Base-by-base conservation (phyloP, 2,113 vertebrate species). In the Stercorarius parasiticus region DNA sequence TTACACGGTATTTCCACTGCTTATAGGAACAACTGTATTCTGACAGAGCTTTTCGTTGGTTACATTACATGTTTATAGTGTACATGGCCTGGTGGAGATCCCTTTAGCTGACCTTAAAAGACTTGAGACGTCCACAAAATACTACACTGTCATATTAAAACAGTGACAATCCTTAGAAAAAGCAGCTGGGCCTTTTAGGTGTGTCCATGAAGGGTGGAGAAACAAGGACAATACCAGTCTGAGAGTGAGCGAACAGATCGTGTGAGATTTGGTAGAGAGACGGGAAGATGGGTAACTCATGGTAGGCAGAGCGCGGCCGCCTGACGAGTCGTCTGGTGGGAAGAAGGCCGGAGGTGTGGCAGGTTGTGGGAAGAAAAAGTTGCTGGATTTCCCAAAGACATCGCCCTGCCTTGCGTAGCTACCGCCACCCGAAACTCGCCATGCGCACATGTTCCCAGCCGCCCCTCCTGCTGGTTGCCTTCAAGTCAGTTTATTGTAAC, bases 321-420 rank as follows among this genome's bases (percentile, higher is more conserved):
- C 78, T 47, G 86, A 64, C 82, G 3, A 93, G 92, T 94, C 90
- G 73, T 70, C 72, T 10, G 1, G 69, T 95, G 96, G 92, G 85
- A 88, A 85, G 90, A 72, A 85, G 42, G 89, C 42, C 12, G 84
- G 87, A 94, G 96, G 95, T 93, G 96, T 87, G 93, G 96, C 85
- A 80, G 74, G 47, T 80, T 91, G 96, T 97, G 96, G 96, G 96
- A 97, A 96, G 82, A 73, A 90, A 18, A 82, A 26, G 92, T 62
- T 93, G 52, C 66, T 88, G 84, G 62, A 80, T 93, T 97, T 95
- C 96, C 87, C 95, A 96, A 95, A 96, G 93, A 47, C 93, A 32
- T 94, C 4, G n/a, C 95, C 95, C 95, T 85, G 84, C 90, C 84
- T 91, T 52, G 56, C 0, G 1, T 34, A 86, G 95, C 70, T 80